A percentile compares a stretch with the other conserved stretches of the same genome.
These are phyloP conservation scores for Lordiphosa mommai DNA, from an alignment of 1,140 invertebrate genomes.

Conservation along the genomic window DNA sequence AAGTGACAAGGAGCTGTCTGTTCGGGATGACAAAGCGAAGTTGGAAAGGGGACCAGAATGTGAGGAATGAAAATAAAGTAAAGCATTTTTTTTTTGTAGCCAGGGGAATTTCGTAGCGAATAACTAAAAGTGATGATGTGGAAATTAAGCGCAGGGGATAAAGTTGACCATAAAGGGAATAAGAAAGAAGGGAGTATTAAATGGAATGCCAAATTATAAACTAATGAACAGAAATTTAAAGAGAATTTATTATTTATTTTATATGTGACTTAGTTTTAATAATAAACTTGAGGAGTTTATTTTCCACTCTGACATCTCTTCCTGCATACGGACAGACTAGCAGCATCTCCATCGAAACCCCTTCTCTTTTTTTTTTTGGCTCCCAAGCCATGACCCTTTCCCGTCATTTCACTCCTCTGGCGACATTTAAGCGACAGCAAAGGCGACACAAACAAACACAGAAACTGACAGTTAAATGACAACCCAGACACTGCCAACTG, in stretches of 20 bases:
- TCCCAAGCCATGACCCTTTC: slow-evolving; percentile 11
- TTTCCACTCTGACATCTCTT: too few species aligned
- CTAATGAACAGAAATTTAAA: too few species aligned
- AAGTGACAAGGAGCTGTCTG: slow-evolving; percentile 58
- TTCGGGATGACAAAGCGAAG: slow-evolving; percentile 22
- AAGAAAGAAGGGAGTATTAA: too few species aligned
- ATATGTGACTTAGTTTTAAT: too few species aligned
- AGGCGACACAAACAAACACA: slow-evolving; percentile 44
- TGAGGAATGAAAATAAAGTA: not conserved
- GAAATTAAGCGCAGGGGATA: not conserved
- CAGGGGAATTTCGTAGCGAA: not conserved
- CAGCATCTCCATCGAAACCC: too few species aligned
- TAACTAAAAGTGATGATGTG: slow-evolving; percentile 9
- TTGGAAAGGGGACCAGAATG: slow-evolving; percentile 6
- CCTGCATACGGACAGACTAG: too few species aligned
- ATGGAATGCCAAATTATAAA: too few species aligned
- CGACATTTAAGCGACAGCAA: slow-evolving; percentile 61
- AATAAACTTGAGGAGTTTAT: too few species aligned
- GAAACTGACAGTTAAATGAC: slow-evolving; percentile 68
- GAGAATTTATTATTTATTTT: too few species aligned
- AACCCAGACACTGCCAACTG: slow-evolving; percentile 26
- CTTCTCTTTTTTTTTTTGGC: slow-evolving; percentile 4
- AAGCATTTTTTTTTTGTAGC: slow-evolving; percentile 5
- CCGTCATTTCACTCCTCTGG: slow-evolving; percentile 19
- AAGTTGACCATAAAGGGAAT: too few species aligned